Base-by-base conservation (phyloP, 2,797 vertebrate species). In the Synaphobranchus kaupii region DNA sequence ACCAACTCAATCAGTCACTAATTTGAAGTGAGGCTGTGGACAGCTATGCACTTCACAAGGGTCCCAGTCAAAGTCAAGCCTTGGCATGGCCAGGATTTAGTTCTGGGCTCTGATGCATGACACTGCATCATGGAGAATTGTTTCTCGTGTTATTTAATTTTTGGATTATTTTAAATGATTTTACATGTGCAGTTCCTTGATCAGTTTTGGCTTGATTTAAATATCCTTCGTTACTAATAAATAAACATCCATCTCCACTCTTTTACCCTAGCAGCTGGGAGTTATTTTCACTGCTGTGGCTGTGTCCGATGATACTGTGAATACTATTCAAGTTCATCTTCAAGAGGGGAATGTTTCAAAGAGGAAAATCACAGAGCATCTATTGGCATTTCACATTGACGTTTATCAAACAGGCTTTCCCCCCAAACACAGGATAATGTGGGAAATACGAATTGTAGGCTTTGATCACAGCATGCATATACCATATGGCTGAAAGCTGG, bases 391-490 rank as follows among this genome's bases (percentile, higher is more conserved):
- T 76, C 71, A 76, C 34, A 15, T 34, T 39, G 71, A 76, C 28
- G 71, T 76, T 76, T 17, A 34, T 22, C 73, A 78, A 47, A 22
- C 34, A 78, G 39, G 34, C 34, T 78, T 78, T 44, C 34, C 28
- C 34, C 71, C 5, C 71, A 76, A 76, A 76, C 71, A 15, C 71
- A 76, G 71, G 28, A 34, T 76, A 39, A 34, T 34, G 71, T 34
- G 39, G 71, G 71, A 31, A 13, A 34, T 39, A 39, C 10, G 63
- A 68, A 17, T 15, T 34, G 13, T 20, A 34, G 3, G 71, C 71
- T 76, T 76, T 76, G 31, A 76, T 76, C 71, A 76, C 71, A 76
- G 71, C 34, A 76, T 76, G 71, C 71, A 76, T 44, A 76, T 44
- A 76, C 71, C 34, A 76, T 76, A 76, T 34, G 34, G 71, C 71